Conservation (phyloP, 1,140 invertebrate species). For the Heliothis virescens region DNA sequence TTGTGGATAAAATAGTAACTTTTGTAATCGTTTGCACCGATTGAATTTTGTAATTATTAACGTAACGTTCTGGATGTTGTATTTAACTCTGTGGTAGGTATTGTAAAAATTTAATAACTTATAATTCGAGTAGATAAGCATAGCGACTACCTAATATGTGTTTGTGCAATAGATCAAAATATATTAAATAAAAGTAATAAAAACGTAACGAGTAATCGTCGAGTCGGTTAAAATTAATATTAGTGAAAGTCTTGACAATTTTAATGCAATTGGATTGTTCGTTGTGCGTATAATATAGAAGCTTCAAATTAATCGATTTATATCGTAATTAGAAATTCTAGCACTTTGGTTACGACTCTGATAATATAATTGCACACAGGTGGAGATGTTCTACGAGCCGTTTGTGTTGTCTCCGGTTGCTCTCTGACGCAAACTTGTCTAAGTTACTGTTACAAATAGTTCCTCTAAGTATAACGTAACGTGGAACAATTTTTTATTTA, state of each 20-base stretch:
- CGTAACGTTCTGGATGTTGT: slow-evolving; percentile 83
- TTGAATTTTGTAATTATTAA: slow-evolving; percentile 84
- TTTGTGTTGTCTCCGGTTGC: slow-evolving; percentile 73
- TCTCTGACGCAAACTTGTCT: slow-evolving; percentile 72
- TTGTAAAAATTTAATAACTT: slow-evolving; percentile 81
- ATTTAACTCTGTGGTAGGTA: slow-evolving; percentile 80
- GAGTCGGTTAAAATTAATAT: slow-evolving; percentile 52
- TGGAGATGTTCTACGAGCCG: slow-evolving; percentile 62
- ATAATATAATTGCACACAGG: slow-evolving; percentile 79
- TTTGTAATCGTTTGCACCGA: slow-evolving; percentile 83
- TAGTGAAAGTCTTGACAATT: slow-evolving; percentile 65
- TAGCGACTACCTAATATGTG: slow-evolving; percentile 76
- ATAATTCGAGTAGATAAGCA: slow-evolving; percentile 78
- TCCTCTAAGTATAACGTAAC: slow-evolving; percentile 58
- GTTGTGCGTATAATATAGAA: slow-evolving; percentile 76
- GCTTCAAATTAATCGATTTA: slow-evolving; percentile 81
- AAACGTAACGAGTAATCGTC: slow-evolving; percentile 40
- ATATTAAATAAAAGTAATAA: slow-evolving; percentile 64
- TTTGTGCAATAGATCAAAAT: slow-evolving; percentile 82
- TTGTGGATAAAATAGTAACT: slow-evolving; percentile 68
- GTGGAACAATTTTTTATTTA: slow-evolving; percentile 63
- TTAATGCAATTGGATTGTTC: slow-evolving; percentile 72
- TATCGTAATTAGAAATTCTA: slow-evolving; percentile 79
- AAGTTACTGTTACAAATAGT: slow-evolving; percentile 60
- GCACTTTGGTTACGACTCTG: slow-evolving; percentile 76